A percentile compares a stretch with the other conserved stretches of the same genome.
Conservation (phyloP, 2,888 invertebrate genomes). For the Malachius bipustulatus region DNA sequence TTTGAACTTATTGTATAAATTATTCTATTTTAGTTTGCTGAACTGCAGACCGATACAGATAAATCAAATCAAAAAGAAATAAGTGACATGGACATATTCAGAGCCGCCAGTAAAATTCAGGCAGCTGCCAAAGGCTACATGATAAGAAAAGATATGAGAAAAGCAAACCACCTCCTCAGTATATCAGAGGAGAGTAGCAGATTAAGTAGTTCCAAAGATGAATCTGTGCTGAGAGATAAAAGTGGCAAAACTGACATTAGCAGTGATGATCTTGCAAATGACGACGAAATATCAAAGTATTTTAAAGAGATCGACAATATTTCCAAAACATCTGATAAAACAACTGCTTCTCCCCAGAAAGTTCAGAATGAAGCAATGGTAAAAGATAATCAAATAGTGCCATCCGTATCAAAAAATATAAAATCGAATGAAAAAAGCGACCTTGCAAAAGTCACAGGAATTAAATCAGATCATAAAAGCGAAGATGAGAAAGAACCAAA, state of each 20-base stretch:
- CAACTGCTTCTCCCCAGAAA: slow-evolving; percentile 6
- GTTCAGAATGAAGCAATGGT: not conserved
- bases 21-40: too few relatives aligned
- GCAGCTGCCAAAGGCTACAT: slow-evolving; percentile 53
- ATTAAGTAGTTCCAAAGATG: slow-evolving; percentile 3
- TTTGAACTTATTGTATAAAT: too few relatives aligned
- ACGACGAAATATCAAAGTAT: slow-evolving; percentile 1
- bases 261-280: slow-evolving; percentile 8
- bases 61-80: too few relatives aligned
- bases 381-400: not conserved
- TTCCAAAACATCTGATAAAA: slow-evolving; percentile 8
- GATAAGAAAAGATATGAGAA: slow-evolving; percentile 33
- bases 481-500: too few relatives aligned
- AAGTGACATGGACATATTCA: slow-evolving; percentile 28
- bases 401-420: slow-evolving; percentile 5
- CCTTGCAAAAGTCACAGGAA: too few relatives aligned
- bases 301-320: not conserved
- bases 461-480: too few relatives aligned
- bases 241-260: slow-evolving; percentile 13
- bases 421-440: too few relatives aligned
- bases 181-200: slow-evolving; percentile 17
- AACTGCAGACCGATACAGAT: too few relatives aligned
- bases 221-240: too few relatives aligned
- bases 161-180: slow-evolving; percentile 9
- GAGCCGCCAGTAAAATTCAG: slow-evolving; percentile 54